Evolutionary conservation across 2,888 invertebrate genomes (phyloP).

Genomic region (Morpho deidamia): DNA sequence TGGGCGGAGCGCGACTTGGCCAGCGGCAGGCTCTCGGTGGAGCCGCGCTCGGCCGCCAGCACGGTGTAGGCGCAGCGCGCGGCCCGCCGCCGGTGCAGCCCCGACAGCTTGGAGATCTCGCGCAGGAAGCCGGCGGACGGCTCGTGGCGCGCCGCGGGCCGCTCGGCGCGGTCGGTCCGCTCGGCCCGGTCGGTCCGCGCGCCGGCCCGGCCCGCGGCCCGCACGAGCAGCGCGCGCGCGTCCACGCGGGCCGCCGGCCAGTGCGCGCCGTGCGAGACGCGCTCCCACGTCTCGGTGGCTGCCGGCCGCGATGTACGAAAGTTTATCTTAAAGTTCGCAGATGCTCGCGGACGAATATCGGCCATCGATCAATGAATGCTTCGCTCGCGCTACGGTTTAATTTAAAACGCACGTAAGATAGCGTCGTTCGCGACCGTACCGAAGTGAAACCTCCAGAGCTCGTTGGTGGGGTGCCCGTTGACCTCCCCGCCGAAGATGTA

Average conservation of each 20-base stretch:
- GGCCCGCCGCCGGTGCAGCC: conserved; percentile 82
- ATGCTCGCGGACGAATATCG: too few species aligned
- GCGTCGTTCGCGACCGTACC: too few species aligned
- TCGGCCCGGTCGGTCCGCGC: conserved; percentile 31
- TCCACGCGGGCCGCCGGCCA: conserved; percentile 84
- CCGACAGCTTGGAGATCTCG: conserved; percentile 85
- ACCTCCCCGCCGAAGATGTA: conserved; percentile 89
- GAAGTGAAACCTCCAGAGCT: conserved; percentile 91
- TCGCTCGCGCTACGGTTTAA: not conserved
- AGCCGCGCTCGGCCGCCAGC: conserved; percentile 80
- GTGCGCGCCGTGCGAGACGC: conserved; percentile 79
- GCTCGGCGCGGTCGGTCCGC: conserved; percentile 31
- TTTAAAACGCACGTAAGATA: not conserved
- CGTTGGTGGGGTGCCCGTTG: conserved; percentile 83
- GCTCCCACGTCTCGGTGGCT: conserved; percentile 88
- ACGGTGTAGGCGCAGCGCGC: conserved; percentile 86
- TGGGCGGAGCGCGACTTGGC: conserved; percentile 80
- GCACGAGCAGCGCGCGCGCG: conserved; percentile 81
- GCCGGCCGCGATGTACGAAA: too few species aligned
- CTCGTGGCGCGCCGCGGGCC: conserved; percentile 37
- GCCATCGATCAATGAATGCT: too few species aligned
- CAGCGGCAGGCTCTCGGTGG: conserved; percentile 80
- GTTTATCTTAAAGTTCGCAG: too few species aligned
- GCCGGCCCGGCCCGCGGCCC: conserved; percentile 70
- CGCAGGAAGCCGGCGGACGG: conserved; percentile 75